Conservation (phyloP, 2,113 vertebrate genomes). For the Hippocampus zosterae region DNA sequence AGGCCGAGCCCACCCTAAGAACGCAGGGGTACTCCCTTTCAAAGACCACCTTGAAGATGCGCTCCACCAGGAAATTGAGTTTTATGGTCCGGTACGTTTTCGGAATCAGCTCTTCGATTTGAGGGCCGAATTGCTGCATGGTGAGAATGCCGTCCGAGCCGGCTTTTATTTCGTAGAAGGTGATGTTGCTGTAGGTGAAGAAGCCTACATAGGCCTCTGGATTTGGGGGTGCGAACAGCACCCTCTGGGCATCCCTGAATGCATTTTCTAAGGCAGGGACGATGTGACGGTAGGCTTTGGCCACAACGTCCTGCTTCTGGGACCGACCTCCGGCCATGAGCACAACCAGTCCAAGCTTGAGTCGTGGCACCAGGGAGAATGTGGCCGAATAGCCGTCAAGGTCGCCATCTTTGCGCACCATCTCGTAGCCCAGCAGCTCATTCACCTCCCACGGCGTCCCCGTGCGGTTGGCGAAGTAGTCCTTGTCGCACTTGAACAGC, state of each 20-base stretch:
- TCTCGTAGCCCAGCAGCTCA: conserved; percentile 78
- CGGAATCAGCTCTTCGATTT: conserved; percentile 83
- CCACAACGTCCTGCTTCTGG: conserved; percentile 72
- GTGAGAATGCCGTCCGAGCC: conserved; percentile 77
- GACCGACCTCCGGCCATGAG: conserved; percentile 85
- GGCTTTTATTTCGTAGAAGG: conserved; percentile 86
- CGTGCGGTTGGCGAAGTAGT: conserved; percentile 86
- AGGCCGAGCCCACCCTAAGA: conserved; percentile 77
- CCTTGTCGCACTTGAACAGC: conserved; percentile 77
- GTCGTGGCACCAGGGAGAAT: conserved; percentile 83
- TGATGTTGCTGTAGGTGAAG: conserved; percentile 87
- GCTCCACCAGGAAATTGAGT: conserved; percentile 83
- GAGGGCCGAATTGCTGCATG: conserved; percentile 93
- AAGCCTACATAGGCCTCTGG: conserved; percentile 80
- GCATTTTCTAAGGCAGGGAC: conserved; percentile 86
- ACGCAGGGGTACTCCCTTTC: conserved; percentile 86
- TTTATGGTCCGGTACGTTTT: conserved; percentile 82
- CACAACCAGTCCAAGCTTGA: conserved; percentile 84
- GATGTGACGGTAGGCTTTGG: conserved; percentile 74
- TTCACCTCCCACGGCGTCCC: conserved; percentile 93
- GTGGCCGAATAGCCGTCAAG: conserved; percentile 87
- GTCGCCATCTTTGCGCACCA: conserved; percentile 87
- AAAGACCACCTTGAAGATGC: conserved; percentile 85
- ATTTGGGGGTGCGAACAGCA: conserved; percentile 73
- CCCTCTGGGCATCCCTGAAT: conserved; percentile 71